Base-by-base conservation (phyloP, 1,140 invertebrate species). In the Drosophila subobscura region DNA sequence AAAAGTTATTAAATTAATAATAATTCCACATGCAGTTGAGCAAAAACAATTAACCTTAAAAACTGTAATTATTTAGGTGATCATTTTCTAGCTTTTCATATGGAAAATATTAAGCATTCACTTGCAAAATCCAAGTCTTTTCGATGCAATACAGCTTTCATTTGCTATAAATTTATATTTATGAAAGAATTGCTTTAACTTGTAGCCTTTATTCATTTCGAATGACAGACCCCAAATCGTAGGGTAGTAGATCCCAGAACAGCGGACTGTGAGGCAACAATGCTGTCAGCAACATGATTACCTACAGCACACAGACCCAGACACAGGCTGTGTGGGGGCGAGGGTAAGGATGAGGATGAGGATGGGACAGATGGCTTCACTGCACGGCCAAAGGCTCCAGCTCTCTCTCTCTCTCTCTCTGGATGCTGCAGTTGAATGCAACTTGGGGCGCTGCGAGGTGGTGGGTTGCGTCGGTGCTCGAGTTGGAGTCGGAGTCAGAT, bases 261-360 rank as follows among this genome's bases (percentile, higher is more conserved):
- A 49, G 53, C 23, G 53, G 53, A 56, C 53, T 45, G 60, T 63
- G 64, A 41, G 70, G 79, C 71, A 84, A 83, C 79, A 83, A 84
- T 84, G 75, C 80, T 85, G 80, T 85, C 80, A 81, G 77, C 80
- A 85, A 86, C 80, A 85, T 85, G 77, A 85, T 85, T 85, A 85
- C 81, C 77, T 74, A 77, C 78, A 49, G 63, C 63, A 42, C 72
- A 75, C 56, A 75, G 49, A 45, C 50, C 4, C 33, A 37, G 33
- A 33, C 29, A 8, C 51, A 55, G 37, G 66, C 45, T 22, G 42
- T 46, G 33, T n/a, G 29, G 56, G 37, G 20, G 16, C 27, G 12
- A 51, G 7, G 23, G n/a, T 14, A 16, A 37, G 42, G 33, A 20
- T n/a, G 6, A 37, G 42, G 33, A 20, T n/a, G 6, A 65, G 51